Base-by-base conservation (phyloP, 2,888 invertebrate species). In the Bellardia bayeri region DNA sequence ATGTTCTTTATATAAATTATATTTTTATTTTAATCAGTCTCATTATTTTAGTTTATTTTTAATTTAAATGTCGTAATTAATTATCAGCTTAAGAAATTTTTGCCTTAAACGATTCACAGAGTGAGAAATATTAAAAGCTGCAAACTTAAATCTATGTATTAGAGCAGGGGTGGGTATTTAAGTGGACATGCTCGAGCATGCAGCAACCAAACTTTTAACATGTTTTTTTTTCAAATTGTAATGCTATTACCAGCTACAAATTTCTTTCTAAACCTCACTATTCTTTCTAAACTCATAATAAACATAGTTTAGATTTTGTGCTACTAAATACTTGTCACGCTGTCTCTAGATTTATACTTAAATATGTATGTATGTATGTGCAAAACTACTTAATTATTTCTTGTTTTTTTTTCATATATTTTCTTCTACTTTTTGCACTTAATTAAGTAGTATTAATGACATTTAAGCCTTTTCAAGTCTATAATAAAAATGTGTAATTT, bases 401-500 rank as follows among this genome's bases (percentile, higher is more conserved):
- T 71, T 63, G 40, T 16, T 63, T 30, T 16, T 61, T 49, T 14
- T 54, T 4, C 51, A 8, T 45, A 13, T 16, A 40, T 49, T 3
- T 30, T 63, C 61, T 40, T 63, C 58, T 42, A 45, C 30, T 69
- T 76, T 40, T 69, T 64, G 16, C 45, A 61, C 54, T 78, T 78
- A 83, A 78, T 78, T 78, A 71, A 78, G 33, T 14, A 45, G 45
- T 71, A 64, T n/a, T 64, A 78, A 69, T 45, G n/a, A 2, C 23
- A 71, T 71, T 64, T 71, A 69, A 69, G 14, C 63, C 3, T 13
- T 23, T 37, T 42, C 14, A 45, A 54, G n/a, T 61, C 37, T 56
- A 16, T 71, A 64, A 71, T 83, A 78, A 78, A 78, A 45, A 45
- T 78, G 49, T 56, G 8, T 49, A 56, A 63, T 78, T 83, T 78